Evolutionary conservation across 2,888 invertebrate genomes (phyloP), one percentile per base, ranked within the genome.

Genomic region (Drosophila meridiana): DNA sequence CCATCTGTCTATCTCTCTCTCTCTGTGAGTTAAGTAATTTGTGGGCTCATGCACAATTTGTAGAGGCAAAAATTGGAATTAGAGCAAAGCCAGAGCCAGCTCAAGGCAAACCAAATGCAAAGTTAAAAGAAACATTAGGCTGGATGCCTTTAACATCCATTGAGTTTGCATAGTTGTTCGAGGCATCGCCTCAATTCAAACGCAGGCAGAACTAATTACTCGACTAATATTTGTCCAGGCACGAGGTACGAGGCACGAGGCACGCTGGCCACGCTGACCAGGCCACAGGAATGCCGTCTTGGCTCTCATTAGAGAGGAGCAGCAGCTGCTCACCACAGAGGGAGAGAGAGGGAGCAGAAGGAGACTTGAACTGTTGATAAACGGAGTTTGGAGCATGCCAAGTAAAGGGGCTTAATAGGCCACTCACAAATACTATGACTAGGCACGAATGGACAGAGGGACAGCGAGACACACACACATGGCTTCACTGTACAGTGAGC

Each of bases 151-250:
- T 26, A 62, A 34, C 50, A 8, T 30, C 13, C 13, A 53, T 26
- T 38, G 6, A 26, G 28, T 42, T 56, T 42, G 42, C 56, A 56
- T 56, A 30, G n/a, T 14, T 26, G 45, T 26, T 26, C 26, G 45
- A 13, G 45, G 45, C 45, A 26, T 30, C 6, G 26, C 32, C 30
- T 36, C 40, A 55, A 28, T 30, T 68, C 58, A 45, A 52, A 26
- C 14, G 75, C 59, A 60, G 45, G 52, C 65, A 42, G 59, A 75
- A 63, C 78, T 86, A 85, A 85, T 85, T 90, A 86, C 70, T 72
- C 42, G 57, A 52, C 73, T 67, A 86, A 90, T 85, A 90, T 90
- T 88, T 86, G 66, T 69, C 34, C 8, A 42, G 50, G 42, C 38
- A 43, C 30, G 28, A 42, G 50, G 42, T 38, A 43, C 30, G 28